phyloP scores from a whole-genome alignment of 2,888 invertebrate genomes.

The Chymomyza caudatula region DNA sequence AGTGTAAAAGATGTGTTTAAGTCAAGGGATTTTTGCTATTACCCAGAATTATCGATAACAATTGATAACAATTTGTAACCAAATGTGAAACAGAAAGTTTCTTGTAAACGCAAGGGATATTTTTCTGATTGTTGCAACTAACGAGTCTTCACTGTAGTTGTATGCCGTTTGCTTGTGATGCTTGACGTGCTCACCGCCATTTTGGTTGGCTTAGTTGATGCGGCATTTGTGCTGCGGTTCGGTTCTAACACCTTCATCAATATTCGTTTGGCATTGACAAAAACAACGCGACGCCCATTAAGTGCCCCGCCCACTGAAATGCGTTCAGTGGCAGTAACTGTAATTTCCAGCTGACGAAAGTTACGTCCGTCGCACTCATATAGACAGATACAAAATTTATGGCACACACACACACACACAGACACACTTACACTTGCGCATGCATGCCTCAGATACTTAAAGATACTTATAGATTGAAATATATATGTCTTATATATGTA shows the following conservation, averaged over 20 bases:
- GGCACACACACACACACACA: neutral
- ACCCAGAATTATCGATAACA: too few species aligned
- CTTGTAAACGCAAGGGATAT: too few species aligned
- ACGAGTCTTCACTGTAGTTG: neutral
- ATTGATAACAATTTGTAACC: too few species aligned
- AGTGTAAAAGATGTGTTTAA: too few species aligned
- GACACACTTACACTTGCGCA: neutral
- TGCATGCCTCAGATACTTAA: neutral
- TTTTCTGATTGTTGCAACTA: neutral
- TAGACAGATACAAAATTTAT: neutral
- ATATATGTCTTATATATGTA: neutral
- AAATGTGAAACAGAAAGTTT: too few species aligned
- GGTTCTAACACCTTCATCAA: slow-evolving; percentile 50
- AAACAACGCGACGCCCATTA: neutral
- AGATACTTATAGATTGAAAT: neutral
- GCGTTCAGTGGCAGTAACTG: neutral
- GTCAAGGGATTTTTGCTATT: too few species aligned
- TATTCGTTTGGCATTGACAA: slow-evolving; percentile 30
- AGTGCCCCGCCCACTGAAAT: neutral
- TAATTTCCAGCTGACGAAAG: neutral
- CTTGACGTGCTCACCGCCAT: neutral
- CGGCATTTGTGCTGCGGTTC: slow-evolving; percentile 20
- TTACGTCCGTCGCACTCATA: neutral
- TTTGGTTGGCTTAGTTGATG: neutral
- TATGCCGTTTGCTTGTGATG: neutral